Evolutionary conservation across 1,140 invertebrate species (phyloP), one percentile per base, ranked within the genome.

Genomic region (Drosophila pseudoobscura): DNA sequence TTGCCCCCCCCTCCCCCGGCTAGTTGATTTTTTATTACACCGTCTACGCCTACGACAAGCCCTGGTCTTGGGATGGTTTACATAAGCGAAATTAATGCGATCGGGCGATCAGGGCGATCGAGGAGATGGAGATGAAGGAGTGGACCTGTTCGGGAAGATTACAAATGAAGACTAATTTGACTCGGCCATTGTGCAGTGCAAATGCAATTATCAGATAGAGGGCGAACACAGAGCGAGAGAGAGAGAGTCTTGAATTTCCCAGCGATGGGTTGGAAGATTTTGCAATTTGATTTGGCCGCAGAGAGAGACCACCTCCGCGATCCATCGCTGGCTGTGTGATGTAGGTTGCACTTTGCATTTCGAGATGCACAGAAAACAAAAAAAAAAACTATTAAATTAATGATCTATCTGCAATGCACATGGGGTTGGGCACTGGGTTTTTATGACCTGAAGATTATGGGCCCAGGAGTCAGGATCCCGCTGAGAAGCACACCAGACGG

Each of bases 1-100:
- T 29, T 2, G 6, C 29, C 29, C 29, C 29, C 29, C 29, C 22
- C 13, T 24, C 2, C 31, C n/a, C 6, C 15, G 53, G 70, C 69
- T 75, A 83, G 84, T 88, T 89, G 83, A 87, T 88, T 87, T 88
- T 89, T 88, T 89, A 79, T 89, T 89, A 84, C 71, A 70, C 64
- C 64, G 80, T 89, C 75, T 78, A 76, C 83, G 83, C 83, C 83
- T 88, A 55, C 58, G 78, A 83, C 83, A 79, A 83, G 75, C 83
- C 83, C 83, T 39, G 24, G 49, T 39, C 43, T 31, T 41, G 43
- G 41, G 58, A 57, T 78, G 83, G 83, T 88, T 87, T 87, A 87
- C 83, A 87, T 87, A 87, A 87, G 83, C 70, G 78, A 58, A 88
- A 78, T 88, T 75, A 88, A 87, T 78, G 82, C 82, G 66, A 66